Evolutionary conservation across 1,140 invertebrate species (phyloP), one percentile per base, ranked within the genome.

Genomic region (Ruditapes philippinarum): DNA sequence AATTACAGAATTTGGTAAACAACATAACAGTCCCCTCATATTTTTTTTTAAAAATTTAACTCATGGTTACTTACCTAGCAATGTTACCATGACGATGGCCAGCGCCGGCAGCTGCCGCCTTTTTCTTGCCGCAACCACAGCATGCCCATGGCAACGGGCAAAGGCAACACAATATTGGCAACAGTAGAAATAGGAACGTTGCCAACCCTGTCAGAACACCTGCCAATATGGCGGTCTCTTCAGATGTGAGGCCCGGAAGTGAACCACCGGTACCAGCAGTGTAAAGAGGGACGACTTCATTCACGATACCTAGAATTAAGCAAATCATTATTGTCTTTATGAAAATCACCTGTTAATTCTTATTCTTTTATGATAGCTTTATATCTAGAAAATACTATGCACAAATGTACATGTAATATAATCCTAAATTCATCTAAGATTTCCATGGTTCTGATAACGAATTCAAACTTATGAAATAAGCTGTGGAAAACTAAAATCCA

Each of bases 161-260:
- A 31, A 88, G 78, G 38, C 86, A 88, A 25, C 86, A 88, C 25
- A 88, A 49, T 17, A 88, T 88, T 11, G 86, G 86, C 42, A 88
- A n/a, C 22, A 80, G 14, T 9, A 88, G 60, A 62, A 88, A 88
- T 31, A 88, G 42, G 33, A 88, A 88, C 5, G 78, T 38, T 42
- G 86, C 86, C 19, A 88, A 54, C 68, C 86, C 86, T 31, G 76
- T 57, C 49, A 88, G 40, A 36, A 88, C 65, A 19, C 86, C 86
- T 7, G 86, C 86, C 45, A 88, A 68, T 17, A 88, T 88, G 78
- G 86, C 86, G 3, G 86, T 88, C 78, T 88, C 86, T 88, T 88
- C 86, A 19, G 74, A 33, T 40, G 86, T 88, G 1, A 88, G 65
- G 11, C 86, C 86, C 25, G 86, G 86, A 5, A 88, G 40, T 2